Evolutionary conservation across 2,888 invertebrate species (phyloP).

Genomic region (Eilema depressum): DNA sequence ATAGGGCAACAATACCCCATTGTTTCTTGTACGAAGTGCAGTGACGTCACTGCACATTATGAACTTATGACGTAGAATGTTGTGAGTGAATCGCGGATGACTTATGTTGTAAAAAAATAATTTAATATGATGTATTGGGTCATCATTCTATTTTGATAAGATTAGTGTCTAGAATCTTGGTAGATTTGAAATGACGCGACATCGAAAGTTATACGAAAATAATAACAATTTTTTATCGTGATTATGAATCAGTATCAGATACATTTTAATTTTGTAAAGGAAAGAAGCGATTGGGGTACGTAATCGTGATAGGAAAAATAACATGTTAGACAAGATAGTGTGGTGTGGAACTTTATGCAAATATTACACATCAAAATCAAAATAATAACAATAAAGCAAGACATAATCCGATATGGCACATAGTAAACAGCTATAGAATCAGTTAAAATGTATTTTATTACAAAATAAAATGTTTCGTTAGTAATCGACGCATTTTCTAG

Average conservation of each 20-base stretch:
- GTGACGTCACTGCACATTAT: conserved; percentile 23
- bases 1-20: conserved; percentile 41
- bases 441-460: not conserved
- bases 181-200: not conserved
- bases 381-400: not conserved
- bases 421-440: not conserved
- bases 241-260: not conserved
- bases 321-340: no score
- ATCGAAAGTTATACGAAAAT: not conserved
- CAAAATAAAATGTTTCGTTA: not conserved
- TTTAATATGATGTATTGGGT: not conserved
- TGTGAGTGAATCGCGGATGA: not conserved
- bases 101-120: conserved; percentile 1
- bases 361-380: not conserved
- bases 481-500: not conserved
- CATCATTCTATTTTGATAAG: not conserved
- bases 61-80: not conserved
- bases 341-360: not conserved
- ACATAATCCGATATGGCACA: no score
- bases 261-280: not conserved
- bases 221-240: not conserved
- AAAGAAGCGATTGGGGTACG: not conserved
- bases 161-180: not conserved
- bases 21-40: conserved; percentile 35
- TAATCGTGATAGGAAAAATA: no score